phyloP scores from a whole-genome alignment of 1,140 invertebrate genomes.

The Condylostylus longicornis region DNA sequence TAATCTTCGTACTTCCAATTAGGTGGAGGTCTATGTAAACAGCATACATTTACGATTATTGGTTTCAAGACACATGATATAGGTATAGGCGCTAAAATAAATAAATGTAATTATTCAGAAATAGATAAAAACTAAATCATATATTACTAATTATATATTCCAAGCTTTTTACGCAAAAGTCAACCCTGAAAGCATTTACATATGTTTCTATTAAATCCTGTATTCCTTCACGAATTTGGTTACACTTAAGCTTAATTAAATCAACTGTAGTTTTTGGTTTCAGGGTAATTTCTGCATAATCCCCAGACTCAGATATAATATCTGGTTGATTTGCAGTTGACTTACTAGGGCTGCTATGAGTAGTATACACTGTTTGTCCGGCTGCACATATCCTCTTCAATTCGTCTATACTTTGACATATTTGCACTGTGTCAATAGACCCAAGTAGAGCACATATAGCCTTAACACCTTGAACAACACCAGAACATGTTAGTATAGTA shows the following conservation, averaged over 20 bases:
- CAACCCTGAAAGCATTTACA: slow-evolving; percentile 67
- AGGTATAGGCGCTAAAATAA: slow-evolving; percentile 42
- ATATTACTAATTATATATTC: slow-evolving; percentile 25
- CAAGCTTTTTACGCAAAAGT: slow-evolving; percentile 40
- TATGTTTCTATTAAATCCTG: slow-evolving; percentile 65
- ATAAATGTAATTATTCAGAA: slow-evolving; percentile 3
- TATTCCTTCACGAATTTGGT: slow-evolving; percentile 53
- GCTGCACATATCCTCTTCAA: slow-evolving; percentile 47
- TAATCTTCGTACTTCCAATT: slow-evolving; percentile 77
- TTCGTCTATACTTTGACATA: slow-evolving; percentile 55
- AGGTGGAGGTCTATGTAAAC: slow-evolving; percentile 60
- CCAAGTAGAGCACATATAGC: slow-evolving; percentile 78
- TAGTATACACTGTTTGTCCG: slow-evolving; percentile 19
- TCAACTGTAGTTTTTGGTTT: slow-evolving; percentile 37
- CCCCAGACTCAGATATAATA: slow-evolving; percentile 37
- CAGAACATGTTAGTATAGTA: slow-evolving; percentile 34
- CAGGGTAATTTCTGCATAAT: slow-evolving; percentile 45
- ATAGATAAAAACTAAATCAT: background rate
- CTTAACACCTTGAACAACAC: slow-evolving; percentile 78
- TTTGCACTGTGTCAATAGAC: slow-evolving; percentile 71
- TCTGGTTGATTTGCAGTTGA: slow-evolving; percentile 25
- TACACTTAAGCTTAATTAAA: slow-evolving; percentile 43
- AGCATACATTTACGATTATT: slow-evolving; percentile 66
- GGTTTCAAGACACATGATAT: slow-evolving; percentile 60
- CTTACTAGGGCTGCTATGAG: slow-evolving; percentile 15